These are phyloP conservation scores for Tetrapedia diversipes DNA, from an alignment of 2,888 invertebrate genomes.

Conservation along the genomic window DNA sequence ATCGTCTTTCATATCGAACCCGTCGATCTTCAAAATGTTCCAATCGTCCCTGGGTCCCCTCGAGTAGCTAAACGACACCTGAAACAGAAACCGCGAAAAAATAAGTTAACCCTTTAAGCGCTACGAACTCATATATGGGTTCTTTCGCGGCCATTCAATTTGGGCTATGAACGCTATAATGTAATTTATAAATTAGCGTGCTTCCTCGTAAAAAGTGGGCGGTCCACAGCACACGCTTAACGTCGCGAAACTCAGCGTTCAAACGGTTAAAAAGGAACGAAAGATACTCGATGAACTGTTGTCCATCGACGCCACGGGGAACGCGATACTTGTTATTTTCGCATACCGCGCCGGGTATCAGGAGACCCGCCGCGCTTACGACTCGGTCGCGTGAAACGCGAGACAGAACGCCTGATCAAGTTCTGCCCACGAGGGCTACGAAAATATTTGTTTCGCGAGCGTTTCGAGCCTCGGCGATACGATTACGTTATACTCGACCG, in stretches of 20 bases:
- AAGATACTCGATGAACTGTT: neutral
- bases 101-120: too few species aligned
- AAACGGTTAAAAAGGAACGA: too few species aligned
- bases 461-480: conserved; percentile 27
- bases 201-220: too few species aligned
- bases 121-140: too few species aligned
- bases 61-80: conserved; percentile 94
- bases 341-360: conserved; percentile 4
- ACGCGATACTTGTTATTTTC: conserved; percentile 52
- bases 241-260: too few species aligned
- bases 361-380: neutral
- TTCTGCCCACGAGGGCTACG: conserved; percentile 43
- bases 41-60: conserved; percentile 89
- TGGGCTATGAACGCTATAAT: too few species aligned
- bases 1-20: conserved; percentile 91
- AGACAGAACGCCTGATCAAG: conserved; percentile 55
- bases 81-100: conserved; percentile 77
- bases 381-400: conserved; percentile 50
- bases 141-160: too few species aligned
- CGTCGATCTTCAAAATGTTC: conserved; percentile 94
- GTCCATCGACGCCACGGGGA: conserved; percentile 5
- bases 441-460: conserved; percentile 67
- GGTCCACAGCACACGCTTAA: too few species aligned
- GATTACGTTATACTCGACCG: neutral
- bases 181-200: too few species aligned